Evolutionary conservation across 1,140 invertebrate genomes (phyloP).

Genomic region (Cylas formicarius): DNA sequence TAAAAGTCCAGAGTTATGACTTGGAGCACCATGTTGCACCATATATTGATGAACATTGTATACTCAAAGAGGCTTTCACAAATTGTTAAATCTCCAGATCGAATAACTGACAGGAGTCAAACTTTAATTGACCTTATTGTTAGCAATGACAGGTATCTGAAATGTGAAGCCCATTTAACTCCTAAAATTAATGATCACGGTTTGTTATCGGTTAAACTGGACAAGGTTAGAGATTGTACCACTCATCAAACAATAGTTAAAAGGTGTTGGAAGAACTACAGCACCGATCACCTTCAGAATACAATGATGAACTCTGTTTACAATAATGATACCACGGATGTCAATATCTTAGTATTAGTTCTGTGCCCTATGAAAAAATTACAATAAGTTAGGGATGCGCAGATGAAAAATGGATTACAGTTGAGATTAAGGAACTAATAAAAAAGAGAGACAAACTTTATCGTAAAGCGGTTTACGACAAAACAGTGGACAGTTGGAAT

Average conservation of each 20-base stretch:
- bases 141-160: constrained; percentile 5
- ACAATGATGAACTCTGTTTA: neutral
- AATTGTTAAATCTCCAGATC: constrained; percentile 4
- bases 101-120: constrained; percentile 4
- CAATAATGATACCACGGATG: neutral
- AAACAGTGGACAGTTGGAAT: neutral
- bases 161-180: constrained; percentile 5
- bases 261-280: constrained; percentile 1
- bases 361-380: constrained; percentile 8
- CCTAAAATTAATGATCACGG: constrained; percentile 6
- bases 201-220: no score
- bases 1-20: no score
- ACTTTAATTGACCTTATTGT: constrained; percentile 2
- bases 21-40: no score
- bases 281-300: neutral
- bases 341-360: neutral
- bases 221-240: no score
- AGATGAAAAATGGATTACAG: no score
- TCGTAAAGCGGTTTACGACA: constrained; percentile 5
- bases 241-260: neutral
- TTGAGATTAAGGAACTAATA: no score
- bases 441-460: constrained; percentile 7
- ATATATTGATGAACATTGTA: neutral
- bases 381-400: no score
- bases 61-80: constrained; percentile 6